phyloP scores from a whole-genome alignment of 2,797 vertebrate species.

The Zenarchopterus dispar region DNA sequence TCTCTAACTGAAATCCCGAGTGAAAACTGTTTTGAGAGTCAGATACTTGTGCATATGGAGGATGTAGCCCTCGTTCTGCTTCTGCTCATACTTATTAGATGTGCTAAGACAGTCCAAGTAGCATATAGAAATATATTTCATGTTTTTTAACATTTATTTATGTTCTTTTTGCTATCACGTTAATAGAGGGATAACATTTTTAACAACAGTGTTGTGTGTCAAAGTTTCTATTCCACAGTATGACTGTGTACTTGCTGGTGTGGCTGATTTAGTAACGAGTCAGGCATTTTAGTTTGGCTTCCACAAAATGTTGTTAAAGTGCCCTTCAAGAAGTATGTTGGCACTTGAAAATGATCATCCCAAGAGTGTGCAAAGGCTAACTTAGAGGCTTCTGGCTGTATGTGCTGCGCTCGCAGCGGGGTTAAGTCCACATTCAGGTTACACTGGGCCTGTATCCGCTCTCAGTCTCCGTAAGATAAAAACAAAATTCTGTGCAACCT shows the following conservation, averaged over 20 bases:
- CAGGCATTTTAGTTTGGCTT: constrained; percentile 9
- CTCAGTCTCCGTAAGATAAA: constrained; percentile 30
- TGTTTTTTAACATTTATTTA: too few species aligned
- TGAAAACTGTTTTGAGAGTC: not conserved
- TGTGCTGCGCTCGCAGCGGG: constrained; percentile 9
- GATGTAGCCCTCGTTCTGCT: not conserved
- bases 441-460: constrained; percentile 12
- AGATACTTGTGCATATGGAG: not conserved
- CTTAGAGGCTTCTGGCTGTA: constrained; percentile 5
- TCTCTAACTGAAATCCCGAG: not conserved
- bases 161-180: too few species aligned
- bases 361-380: too few species aligned
- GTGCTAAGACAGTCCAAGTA: too few species aligned
- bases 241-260: too few species aligned
- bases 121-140: too few species aligned
- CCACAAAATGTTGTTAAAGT: constrained; percentile 36
- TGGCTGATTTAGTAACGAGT: constrained; percentile 35
- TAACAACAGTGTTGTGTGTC: too few species aligned
- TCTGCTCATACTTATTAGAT: not conserved
- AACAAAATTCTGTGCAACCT: constrained; percentile 30
- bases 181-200: too few species aligned
- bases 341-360: constrained; percentile 25
- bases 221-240: too few species aligned
- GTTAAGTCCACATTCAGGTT: constrained; percentile 29
- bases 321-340: constrained; percentile 31